Base-by-base conservation (phyloP, 2,888 invertebrate genomes). In the Pharmacophagus antenor region DNA sequence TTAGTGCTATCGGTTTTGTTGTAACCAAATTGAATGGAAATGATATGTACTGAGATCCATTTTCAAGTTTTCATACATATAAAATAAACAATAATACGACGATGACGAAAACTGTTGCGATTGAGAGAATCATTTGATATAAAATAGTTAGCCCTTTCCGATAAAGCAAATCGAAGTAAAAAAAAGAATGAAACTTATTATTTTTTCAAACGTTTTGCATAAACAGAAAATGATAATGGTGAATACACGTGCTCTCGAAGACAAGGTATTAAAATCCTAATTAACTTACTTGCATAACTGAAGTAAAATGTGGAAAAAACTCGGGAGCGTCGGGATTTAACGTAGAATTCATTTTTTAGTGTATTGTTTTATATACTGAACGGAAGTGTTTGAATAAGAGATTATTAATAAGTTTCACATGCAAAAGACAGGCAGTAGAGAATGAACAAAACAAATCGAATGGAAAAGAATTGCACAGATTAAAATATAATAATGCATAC, bases 301-400 rank as follows among this genome's bases (percentile, higher is more conserved):
- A 71, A 64, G 74, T 76, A 51, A 85, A 69, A 65, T 80, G 72
- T 47, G 86, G 85, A 65, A 78, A 76, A 70, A 88, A 88, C 64
- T 88, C 88, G 37, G 87, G 85, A 56, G 86, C 87, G 65, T 87
- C 86, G 1, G 88, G 88, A 72, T 88, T 87, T 62, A 88, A 70
- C 63, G 70, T 71, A 37, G 82, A 86, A 74, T 81, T 79, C 87
- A 88, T 87, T 68, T 73, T 80, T 53, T 62, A 50, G 51, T 56
- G 64, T 67, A 62, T 61, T 58, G 51, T 57, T 64, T 58, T 65
- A 65, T 64, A 64, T 64, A 65, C 62, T 12, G 2, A 10, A 12
- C 2, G 0, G 15, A 31, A 31, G n/a, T n/a, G n/a, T 10, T 31
- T 64, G 61, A 53, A 37, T 37, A 65, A 62, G 70, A 67, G 68